These are phyloP conservation scores for Chaitophorus viminalis DNA, from an alignment of 2,888 invertebrate genomes.

Conservation along the genomic window DNA sequence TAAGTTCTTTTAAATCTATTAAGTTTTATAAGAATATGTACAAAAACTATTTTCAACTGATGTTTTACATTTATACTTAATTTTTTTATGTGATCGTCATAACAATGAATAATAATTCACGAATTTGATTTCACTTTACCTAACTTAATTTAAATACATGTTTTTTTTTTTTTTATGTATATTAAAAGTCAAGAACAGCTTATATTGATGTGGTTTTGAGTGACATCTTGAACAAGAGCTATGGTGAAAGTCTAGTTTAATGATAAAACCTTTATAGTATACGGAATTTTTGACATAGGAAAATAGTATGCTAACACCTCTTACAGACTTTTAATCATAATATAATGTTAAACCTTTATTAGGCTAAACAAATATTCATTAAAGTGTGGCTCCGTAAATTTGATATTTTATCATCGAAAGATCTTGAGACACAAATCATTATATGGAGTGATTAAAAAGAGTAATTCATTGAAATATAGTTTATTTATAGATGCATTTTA, in stretches of 20 bases:
- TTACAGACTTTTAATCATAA: neutral
- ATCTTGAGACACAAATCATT: too few species aligned
- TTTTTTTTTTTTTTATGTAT: neutral
- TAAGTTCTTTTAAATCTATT: neutral
- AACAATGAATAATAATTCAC: too few species aligned
- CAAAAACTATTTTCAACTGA: too few species aligned
- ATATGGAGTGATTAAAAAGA: too few species aligned
- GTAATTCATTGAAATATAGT: too few species aligned
- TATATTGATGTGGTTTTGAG: neutral
- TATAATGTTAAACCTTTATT: neutral
- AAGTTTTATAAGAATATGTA: too few species aligned
- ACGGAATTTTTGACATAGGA: neutral
- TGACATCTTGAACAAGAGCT: neutral
- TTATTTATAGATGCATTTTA: too few species aligned
- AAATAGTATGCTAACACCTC: neutral
- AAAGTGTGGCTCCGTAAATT: neutral
- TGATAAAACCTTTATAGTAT: neutral
- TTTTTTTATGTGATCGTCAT: neutral
- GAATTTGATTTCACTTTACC: neutral
- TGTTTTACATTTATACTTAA: neutral
- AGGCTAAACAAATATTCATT: neutral
- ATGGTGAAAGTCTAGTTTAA: neutral
- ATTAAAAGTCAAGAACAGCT: neutral
- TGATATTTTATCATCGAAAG: too few species aligned
- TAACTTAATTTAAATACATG: neutral